Evolutionary conservation across 2,797 vertebrate genomes (phyloP), one percentile per base, ranked within the genome.

Genomic region (Ceyx erithaca): DNA sequence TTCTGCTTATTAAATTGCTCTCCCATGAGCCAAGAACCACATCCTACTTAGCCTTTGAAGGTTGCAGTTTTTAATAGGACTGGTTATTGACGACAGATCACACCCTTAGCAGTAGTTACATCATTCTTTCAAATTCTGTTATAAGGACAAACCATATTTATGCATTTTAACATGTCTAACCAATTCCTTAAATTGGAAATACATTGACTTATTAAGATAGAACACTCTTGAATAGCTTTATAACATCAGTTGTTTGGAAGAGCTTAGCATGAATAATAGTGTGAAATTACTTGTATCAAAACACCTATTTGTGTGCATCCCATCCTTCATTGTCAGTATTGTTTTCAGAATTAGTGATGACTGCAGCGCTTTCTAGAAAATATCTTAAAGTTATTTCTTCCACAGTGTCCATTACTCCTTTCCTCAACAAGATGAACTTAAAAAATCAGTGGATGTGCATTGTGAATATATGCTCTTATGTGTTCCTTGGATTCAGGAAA

Each of bases 31-130:
- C 40, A 86, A 73, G 63, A 72, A 80, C n/a, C 25, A 61, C 57
- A 89, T 84, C 77, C 73, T 93, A 80, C 76, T 83, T 37, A 87
- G 55, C 22, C 69, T 83, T 87, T 92, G 92, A 93, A 95, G 82
- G 77, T 69, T 94, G 89, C 9, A 55, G 17, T 59, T 93, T 79
- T 83, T 40, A 76, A 80, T 1, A 81, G 10, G 9, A 41, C 19
- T 41, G 8, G 25, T 35, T 87, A 92, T 57, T 91, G 54, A 93
- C 58, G 71, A 12, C 1, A 37, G 7, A 57, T 35, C 45, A 43
- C 21, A 58, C n/a, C 20, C n/a, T 17, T 33, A 87, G 11, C 9
- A 58, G 17, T 25, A 70, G 21, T 76, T 69, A 4, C 22, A 68
- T 62, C 15, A 52, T 66, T 89, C 15, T 45, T 78, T 80, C 43